Base-by-base conservation (phyloP, 2,888 invertebrate genomes). In the Brassicogethes aeneus region DNA sequence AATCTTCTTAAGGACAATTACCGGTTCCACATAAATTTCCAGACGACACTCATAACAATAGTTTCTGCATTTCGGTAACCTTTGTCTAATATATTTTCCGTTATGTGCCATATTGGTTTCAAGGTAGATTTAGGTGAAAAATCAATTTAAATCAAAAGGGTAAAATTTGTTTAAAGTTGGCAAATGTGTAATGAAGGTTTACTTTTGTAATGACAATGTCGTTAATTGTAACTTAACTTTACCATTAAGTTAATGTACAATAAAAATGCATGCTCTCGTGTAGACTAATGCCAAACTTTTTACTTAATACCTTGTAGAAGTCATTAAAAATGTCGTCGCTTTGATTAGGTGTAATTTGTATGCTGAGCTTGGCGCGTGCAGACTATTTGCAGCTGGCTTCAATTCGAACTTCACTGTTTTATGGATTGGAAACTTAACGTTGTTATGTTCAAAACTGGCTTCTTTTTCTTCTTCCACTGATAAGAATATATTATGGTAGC, bases 391-490 rank as follows among this genome's bases (percentile, higher is more conserved):
- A 33, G 40, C 40, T 32, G 36, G 43, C 43, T 46, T 46, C 48
- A 46, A 47, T 49, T 46, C 43, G 43, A 51, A 52, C 45, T 52
- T 52, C 47, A 48, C 43, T 49, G 48, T 48, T 52, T 51, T 52
- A 51, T 52, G 47, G 50, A 52, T 52, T 38, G 52, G 47, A 50
- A 49, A 52, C 49, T 52, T 45, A 33, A 39, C 34, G 33, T 40
- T 46, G 42, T 45, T 41, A 45, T 37, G 48, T 40, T 17, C 43
- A 41, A 44, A 45, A 45, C 44, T 44, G 42, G 31, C 42, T 35
- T 29, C 41, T 40, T 31, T 37, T 12, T 32, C 3, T 12, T 32
- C 32, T 7, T 32, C 8, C 3, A 13, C 32, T 32, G 41, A 42
- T 37, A 41, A 35, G 38, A 43, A 45, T 43, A 39, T 45, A 39